Evolutionary conservation across 2,888 invertebrate genomes (phyloP), one percentile per base, ranked within the genome.

Genomic region (Herminia tarsipennalis): DNA sequence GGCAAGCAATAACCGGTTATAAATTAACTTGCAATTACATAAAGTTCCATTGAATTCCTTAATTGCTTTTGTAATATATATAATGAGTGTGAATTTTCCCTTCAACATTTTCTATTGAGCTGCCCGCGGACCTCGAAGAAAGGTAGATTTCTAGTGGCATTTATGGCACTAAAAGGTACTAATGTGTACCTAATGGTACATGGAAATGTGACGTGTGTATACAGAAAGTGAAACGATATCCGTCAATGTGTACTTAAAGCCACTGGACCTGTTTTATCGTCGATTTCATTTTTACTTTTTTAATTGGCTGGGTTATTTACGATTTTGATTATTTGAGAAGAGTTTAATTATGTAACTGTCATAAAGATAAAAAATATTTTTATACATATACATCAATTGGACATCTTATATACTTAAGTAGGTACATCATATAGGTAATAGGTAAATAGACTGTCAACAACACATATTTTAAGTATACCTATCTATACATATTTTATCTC

Each of bases 161-260:
- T 32, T 41, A 54, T 39, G 28, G 45, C 44, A 43, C 36, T 55
- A 36, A 27, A 38, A 37, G 27, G 42, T 45, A 36, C 24, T 48
- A 33, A 30, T 44, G 34, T 42, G 35, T 24, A 40, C 45, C 37
- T 50, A 47, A 47, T 65, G 41, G 37, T 46, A 65, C 43, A 43
- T 49, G 36, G 28, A 52, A 51, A 45, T 52, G 27, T 65, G 60
- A 59, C 48, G 60, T 45, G 46, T 12, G 41, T 17, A n/a, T n/a
- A 24, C 12, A 25, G 52, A 61, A 62, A 62, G 61, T 62, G 66
- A 66, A 62, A 61, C 34, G 13, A 44, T 61, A 49, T 56, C 62
- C 62, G 46, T 49, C 39, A 16, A 20, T 36, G 48, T 51, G 34
- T 47, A 35, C n/a, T n/a, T n/a, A n/a, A n/a, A n/a, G n/a, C n/a